Evolutionary conservation across 2,113 vertebrate species (phyloP).

Genomic region (Pseudorectes ferrugineus): DNA sequence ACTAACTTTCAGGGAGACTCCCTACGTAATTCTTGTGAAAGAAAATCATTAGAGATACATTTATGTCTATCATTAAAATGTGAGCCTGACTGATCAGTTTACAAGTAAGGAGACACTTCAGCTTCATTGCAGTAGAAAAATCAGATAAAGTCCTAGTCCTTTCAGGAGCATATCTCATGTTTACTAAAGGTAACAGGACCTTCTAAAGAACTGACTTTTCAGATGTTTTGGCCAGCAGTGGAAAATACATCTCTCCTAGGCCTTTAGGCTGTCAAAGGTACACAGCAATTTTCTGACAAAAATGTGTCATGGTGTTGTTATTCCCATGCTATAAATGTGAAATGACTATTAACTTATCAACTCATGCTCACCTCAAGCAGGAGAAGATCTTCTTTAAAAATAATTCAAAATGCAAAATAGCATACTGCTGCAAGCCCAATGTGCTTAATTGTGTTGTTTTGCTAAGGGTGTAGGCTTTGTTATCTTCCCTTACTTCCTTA

Average conservation of each 20-base stretch:
- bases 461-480: not conserved
- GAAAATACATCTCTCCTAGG: not conserved
- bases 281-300: not conserved
- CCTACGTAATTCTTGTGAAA: not conserved
- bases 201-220: not conserved
- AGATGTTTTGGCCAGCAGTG: not conserved
- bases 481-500: not conserved
- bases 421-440: not conserved
- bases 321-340: not conserved
- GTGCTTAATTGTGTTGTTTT: not conserved
- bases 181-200: not conserved
- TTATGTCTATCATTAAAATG: not conserved
- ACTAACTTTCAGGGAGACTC: not conserved
- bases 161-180: not conserved
- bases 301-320: not conserved
- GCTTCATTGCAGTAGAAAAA: not conserved
- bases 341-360: not conserved
- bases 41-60: not conserved
- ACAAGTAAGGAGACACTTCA: not conserved
- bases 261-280: not conserved
- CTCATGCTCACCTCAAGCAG: not conserved
- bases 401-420: not conserved
- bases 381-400: not conserved
- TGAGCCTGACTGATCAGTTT: not conserved
- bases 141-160: not conserved